phyloP scores from a whole-genome alignment of 2,888 invertebrate species.

The Caenorhabditis parvicauda region DNA sequence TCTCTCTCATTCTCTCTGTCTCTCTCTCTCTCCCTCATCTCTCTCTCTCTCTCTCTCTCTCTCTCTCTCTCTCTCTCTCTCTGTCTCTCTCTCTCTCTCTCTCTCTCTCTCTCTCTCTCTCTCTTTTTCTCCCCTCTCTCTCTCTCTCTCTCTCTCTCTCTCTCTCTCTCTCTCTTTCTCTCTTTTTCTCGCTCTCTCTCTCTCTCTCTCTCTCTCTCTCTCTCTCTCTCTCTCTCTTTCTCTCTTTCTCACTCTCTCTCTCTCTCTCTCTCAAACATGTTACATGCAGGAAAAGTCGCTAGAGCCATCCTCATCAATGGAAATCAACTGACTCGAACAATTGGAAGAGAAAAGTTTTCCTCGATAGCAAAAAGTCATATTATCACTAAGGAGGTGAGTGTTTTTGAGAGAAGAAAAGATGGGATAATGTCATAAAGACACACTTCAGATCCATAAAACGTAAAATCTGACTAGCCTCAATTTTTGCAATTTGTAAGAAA shows the following conservation, averaged over 20 bases:
- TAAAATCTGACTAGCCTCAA: too few relatives aligned
- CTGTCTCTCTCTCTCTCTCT: not conserved
- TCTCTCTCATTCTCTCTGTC: slow-evolving; percentile 4
- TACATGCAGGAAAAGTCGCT: not conserved
- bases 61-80: not conserved
- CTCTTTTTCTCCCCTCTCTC: not conserved
- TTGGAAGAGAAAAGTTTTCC: not conserved
- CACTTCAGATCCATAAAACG: too few relatives aligned
- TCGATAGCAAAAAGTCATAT: too few relatives aligned
- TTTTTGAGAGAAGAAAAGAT: too few relatives aligned
- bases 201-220: not conserved
- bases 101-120: not conserved
- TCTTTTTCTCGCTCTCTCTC: not conserved
- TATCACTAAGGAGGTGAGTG: too few relatives aligned
- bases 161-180: not conserved
- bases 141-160: slow-evolving; percentile 4
- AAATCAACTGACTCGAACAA: not conserved
- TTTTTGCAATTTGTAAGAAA: too few relatives aligned
- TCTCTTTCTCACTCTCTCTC: slow-evolving; percentile 4
- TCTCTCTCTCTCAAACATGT: too few relatives aligned
- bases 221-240: slow-evolving; percentile 5
- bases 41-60: slow-evolving; percentile 7
- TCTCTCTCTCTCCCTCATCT: slow-evolving; percentile 2
- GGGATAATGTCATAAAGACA: too few relatives aligned
- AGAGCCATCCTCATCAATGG: not conserved